Base-by-base conservation (phyloP, 2,888 invertebrate genomes). In the Agonopterix alstromeriana region DNA sequence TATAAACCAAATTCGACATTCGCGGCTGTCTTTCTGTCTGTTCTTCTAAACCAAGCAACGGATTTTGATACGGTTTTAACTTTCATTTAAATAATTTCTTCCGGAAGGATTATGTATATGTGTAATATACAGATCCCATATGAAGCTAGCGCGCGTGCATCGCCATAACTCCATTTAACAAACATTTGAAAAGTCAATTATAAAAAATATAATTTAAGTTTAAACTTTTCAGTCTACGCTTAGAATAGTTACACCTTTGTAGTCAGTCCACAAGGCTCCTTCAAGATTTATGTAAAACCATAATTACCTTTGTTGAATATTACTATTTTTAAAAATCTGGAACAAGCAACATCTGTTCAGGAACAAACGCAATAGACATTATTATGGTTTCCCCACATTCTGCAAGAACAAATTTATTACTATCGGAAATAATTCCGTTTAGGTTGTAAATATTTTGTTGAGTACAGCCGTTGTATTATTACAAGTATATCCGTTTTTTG, bases 341-440 rank as follows among this genome's bases (percentile, higher is more conserved):
- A 70, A 72, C 75, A 60, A 63, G 63, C 64, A 73, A 70, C 77
- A 70, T 77, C 77, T 80, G 80, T 73, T 77, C 64, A 57, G 62
- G 71, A 70, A 67, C 67, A 71, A 71, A 65, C 63, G 60, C 53
- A 56, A 52, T 61, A 63, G 65, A 73, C 69, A 60, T 61, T 42
- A 67, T 68, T 66, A 71, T 68, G 64, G 73, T 63, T 71, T 69
- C 65, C 70, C 63, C 65, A 72, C 65, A 69, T 60, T 67, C 59
- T 61, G 59, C 58, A 64, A 56, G 56, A 61, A 68, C 9, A 11
- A 67, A 73, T 82, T 81, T 81, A 81, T 78, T 74, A 67, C 63
- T 54, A 67, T 75, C 74, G 77, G 77, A 77, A 81, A 83, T 79
- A 74, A 74, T 73, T 76, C 65, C 36, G 67, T 60, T 59, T 60